Conservation (phyloP, 2,113 vertebrate species). For the Hoplias malabaricus region DNA sequence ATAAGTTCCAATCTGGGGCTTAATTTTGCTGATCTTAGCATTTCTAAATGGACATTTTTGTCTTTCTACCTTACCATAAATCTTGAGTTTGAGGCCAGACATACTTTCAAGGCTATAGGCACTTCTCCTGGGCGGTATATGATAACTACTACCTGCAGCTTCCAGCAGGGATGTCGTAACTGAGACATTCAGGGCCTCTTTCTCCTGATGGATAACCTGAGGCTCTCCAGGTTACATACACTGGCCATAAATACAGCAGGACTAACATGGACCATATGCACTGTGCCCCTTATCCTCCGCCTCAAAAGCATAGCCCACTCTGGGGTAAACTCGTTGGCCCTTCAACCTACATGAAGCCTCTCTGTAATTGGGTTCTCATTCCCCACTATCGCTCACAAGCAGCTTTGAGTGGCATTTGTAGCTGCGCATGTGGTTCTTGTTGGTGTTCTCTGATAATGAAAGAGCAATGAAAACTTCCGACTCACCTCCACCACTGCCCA, state of each 20-base stretch:
- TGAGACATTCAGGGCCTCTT: conserved; percentile 19
- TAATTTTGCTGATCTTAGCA: not conserved
- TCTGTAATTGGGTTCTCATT: conserved; percentile 24
- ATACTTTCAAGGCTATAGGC: not conserved
- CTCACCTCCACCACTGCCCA: conserved; percentile 9
- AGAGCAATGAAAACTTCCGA: conserved; percentile 23
- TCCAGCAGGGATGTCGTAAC: conserved; percentile 34
- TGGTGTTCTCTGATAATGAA: conserved; percentile 30
- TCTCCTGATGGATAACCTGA: conserved; percentile 35
- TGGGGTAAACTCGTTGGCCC: not conserved
- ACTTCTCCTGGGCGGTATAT: not conserved
- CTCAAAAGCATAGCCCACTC: conserved; percentile 15
- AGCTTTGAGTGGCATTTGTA: conserved; percentile 40
- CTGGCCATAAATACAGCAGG: conserved; percentile 52
- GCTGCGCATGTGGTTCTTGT: conserved; percentile 51
- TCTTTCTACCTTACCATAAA: not conserved
- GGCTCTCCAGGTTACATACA: conserved; percentile 20
- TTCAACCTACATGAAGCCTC: conserved; percentile 1
- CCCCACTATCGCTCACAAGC: conserved; percentile 39
- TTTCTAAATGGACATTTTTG: not conserved
- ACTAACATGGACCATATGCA: conserved; percentile 54
- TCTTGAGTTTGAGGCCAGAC: not conserved
- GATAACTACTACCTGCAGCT: not conserved
- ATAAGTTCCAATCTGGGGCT: not conserved
- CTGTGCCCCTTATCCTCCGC: not conserved